A percentile compares a stretch with the other conserved stretches of the same genome.
These are phyloP conservation scores for Aricia artaxerxes DNA, from an alignment of 2,888 invertebrate species.

Conservation along the genomic window DNA sequence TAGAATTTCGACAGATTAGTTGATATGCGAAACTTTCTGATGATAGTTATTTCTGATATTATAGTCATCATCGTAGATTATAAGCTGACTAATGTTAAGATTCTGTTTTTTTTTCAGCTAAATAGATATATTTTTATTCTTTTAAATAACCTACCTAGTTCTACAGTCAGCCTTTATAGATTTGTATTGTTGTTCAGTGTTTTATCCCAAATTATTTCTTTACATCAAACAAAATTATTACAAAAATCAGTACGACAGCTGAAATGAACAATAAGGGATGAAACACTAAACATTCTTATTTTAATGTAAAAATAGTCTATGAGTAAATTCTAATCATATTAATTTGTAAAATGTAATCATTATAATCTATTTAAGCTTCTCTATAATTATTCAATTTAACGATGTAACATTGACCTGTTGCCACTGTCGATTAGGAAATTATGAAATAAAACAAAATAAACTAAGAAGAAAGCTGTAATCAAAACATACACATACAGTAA, in stretches of 20 bases:
- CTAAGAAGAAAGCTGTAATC: slow-evolving; percentile 33
- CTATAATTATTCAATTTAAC: background rate
- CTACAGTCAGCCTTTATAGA: too few relatives aligned
- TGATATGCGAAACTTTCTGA: background rate
- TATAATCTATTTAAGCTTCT: background rate
- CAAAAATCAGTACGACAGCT: background rate
- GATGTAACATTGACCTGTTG: slow-evolving; percentile 18
- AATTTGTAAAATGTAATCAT: too few relatives aligned
- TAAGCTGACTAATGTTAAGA: too few relatives aligned
- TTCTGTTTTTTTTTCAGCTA: too few relatives aligned
- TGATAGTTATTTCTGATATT: background rate
- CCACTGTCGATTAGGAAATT: slow-evolving; percentile 13
- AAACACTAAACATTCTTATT: background rate
- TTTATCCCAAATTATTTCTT: background rate
- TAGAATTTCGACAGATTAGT: background rate
- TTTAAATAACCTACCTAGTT: too few relatives aligned
- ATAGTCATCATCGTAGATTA: too few relatives aligned
- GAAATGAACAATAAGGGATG: background rate
- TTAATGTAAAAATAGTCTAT: background rate
- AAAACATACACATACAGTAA: slow-evolving; percentile 28
- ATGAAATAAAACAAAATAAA: slow-evolving; percentile 32
- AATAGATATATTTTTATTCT: too few relatives aligned
- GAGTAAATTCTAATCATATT: too few relatives aligned
- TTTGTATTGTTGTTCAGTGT: background rate
- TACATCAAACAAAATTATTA: background rate